Evolutionary conservation across 2,888 invertebrate genomes (phyloP).

Genomic region (Phymatocera aterrima): DNA sequence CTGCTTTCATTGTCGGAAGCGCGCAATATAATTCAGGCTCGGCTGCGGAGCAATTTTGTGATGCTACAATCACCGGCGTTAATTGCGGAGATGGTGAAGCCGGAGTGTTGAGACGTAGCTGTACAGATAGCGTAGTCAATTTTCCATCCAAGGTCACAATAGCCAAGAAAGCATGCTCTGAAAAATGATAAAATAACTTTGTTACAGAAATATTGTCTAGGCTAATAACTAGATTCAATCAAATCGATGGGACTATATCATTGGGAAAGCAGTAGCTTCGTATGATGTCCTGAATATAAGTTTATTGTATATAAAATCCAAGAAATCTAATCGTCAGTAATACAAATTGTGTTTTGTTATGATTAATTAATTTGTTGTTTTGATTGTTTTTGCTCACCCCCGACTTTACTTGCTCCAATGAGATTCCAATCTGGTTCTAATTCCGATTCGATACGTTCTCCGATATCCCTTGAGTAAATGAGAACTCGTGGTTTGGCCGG

Average conservation of each 20-base stretch:
- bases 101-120: conserved; percentile 76
- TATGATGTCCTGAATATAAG: conserved; percentile 28
- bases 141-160: conserved; percentile 81
- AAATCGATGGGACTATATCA: conserved; percentile 21
- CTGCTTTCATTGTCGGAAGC: conserved; percentile 80
- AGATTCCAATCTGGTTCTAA: conserved; percentile 80
- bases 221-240: background rate
- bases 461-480: conserved; percentile 78
- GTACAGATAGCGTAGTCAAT: conserved; percentile 80
- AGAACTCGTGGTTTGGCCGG: conserved; percentile 81
- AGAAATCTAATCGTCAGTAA: background rate
- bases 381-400: conserved; percentile 67
- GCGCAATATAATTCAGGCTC: conserved; percentile 79
- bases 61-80: conserved; percentile 55
- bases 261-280: conserved; percentile 9
- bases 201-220: background rate
- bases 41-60: conserved; percentile 69
- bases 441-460: conserved; percentile 75
- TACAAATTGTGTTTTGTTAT: background rate
- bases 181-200: conserved; percentile 47
- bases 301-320: conserved; percentile 2
- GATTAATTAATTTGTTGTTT: background rate
- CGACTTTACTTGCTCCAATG: conserved; percentile 78
- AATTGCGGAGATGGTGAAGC: conserved; percentile 60
- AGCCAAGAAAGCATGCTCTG: conserved; percentile 80